Base-by-base conservation (phyloP, 1,140 invertebrate species). In the Leguminivora glycinivorella region DNA sequence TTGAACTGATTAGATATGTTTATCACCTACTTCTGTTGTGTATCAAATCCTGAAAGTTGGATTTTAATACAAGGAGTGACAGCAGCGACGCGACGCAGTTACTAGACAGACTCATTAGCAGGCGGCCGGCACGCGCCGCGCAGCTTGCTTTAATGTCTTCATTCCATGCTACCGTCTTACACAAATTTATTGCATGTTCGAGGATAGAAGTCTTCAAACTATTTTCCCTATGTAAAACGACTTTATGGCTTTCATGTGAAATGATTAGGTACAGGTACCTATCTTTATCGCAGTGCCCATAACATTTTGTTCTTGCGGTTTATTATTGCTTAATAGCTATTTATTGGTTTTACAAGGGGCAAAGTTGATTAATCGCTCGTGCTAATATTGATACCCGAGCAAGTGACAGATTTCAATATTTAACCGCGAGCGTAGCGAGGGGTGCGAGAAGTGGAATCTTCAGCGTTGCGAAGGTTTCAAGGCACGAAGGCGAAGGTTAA, bases 121-220 rank as follows among this genome's bases (percentile, higher is more conserved):
- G 58, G 58, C 58, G 58, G 58, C 58, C 58, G 58, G 58, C 58
- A 63, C 29, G 58, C 58, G 58, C 58, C 58, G 58, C 58, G 58
- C 58, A 63, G 58, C 58, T 63, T 63, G 58, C 58, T 63, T 63
- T 63, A 63, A 63, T 63, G 58, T 63, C 58, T 63, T 63, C 58
- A 63, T 63, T 63, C 29, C 26, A 63, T n/a, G 47, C 47, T 52
- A 60, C 58, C 58, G 26, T 63, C 58, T 63, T 63, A 63, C 58
- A 63, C 58, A 63, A 63, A 63, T 63, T 63, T 63, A 63, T 63
- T 24, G 58, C 58, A 63, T 63, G 58, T 63, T 63, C 58, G 58
- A 63, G 58, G 58, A 29, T 63, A 29, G 58, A 26, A 63, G 58
- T 29, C 58, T 17, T 63, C n/a, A 63, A 34, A 63, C 25, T 63